Percentiles rank a stretch among this genome's conserved stretches.
Conservation (phyloP, 2,797 vertebrate genomes). For the Lagodon rhomboides region DNA sequence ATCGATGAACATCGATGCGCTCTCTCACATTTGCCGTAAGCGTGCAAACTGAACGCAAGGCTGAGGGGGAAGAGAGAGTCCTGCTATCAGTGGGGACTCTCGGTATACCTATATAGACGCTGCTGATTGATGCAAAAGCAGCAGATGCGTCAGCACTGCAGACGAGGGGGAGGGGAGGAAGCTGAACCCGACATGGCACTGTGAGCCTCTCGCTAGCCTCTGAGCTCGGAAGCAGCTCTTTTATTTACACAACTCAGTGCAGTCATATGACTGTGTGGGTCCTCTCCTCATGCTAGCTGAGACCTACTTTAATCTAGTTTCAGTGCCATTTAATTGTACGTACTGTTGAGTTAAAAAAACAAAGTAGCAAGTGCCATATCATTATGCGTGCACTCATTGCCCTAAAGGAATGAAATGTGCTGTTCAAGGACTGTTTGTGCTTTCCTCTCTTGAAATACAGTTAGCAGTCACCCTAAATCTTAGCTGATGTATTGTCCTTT, state of each 20-base stretch:
- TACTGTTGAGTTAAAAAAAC: slow-evolving; percentile 38
- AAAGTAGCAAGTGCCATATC: slow-evolving; percentile 42
- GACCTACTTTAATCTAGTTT: slow-evolving; percentile 32
- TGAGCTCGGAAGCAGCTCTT: slow-evolving; percentile 67
- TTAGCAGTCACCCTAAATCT: slow-evolving; percentile 1
- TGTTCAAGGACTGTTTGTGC: slow-evolving; percentile 15
- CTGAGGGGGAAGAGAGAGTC: slow-evolving; percentile 73
- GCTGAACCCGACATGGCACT: slow-evolving; percentile 90
- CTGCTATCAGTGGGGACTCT: slow-evolving; percentile 86
- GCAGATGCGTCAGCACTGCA: slow-evolving; percentile 91
- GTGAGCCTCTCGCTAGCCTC: slow-evolving; percentile 67
- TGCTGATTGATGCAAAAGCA: slow-evolving; percentile 94
- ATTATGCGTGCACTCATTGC: slow-evolving; percentile 27
- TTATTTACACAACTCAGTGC: slow-evolving; percentile 62
- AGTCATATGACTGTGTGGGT: slow-evolving; percentile 42
- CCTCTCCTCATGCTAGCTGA: slow-evolving; percentile 23
- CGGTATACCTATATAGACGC: slow-evolving; percentile 92
- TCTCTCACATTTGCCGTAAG: slow-evolving; percentile 38
- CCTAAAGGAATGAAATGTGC: slow-evolving; percentile 38
- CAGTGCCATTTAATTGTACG: slow-evolving; percentile 21
- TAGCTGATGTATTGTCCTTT: background rate
- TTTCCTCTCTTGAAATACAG: slow-evolving; percentile 3
- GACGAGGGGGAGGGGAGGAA: slow-evolving; percentile 90
- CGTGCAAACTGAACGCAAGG: slow-evolving; percentile 36
- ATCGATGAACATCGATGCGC: slow-evolving; percentile 42